Evolutionary conservation across 2,888 invertebrate species (phyloP), one percentile per base, ranked within the genome.

Genomic region (Idaea straminata): DNA sequence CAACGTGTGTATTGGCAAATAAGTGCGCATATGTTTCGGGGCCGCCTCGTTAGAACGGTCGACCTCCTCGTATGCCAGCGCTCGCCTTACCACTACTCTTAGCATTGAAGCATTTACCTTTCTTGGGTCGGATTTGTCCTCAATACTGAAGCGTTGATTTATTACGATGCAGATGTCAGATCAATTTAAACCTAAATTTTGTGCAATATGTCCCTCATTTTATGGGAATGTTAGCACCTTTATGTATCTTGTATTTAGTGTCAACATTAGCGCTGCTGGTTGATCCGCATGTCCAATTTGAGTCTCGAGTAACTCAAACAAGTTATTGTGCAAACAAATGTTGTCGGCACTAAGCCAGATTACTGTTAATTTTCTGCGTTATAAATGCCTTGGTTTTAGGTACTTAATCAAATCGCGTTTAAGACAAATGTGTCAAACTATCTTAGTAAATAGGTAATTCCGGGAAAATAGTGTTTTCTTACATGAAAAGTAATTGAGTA

Each of bases 51-150:
- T 88, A 86, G 89, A 90, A 84, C 82, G 90, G 87, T 77, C 87
- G 89, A 89, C 90, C 91, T 91, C 91, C 59, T 59, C 59, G 59
- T 47, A 47, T 47, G 47, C 47, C 76, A 73, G 77, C 83, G 81
- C 80, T 82, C 83, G 80, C 78, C 76, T 74, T 81, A 80, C 81
- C 59, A 70, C 66, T 36, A 57, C 64, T 77, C 77, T 84, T 84
- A 88, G 84, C 89, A 89, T 90, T 90, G 88, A 90, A 82, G 89
- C 86, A 88, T 90, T 90, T 91, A 89, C 91, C 91, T 91, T 91
- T 91, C 91, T 88, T 90, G 89, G 91, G 87, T 89, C 85, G 83
- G 83, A 83, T 84, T 85, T 91, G 92, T 91, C 89, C 91, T 89
- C 91, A 91, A 89, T 91, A 86, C 85, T 87, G 85, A 87, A 84